Evolutionary conservation across 2,113 vertebrate species (phyloP).

Genomic region (Halichoeres trimaculatus): DNA sequence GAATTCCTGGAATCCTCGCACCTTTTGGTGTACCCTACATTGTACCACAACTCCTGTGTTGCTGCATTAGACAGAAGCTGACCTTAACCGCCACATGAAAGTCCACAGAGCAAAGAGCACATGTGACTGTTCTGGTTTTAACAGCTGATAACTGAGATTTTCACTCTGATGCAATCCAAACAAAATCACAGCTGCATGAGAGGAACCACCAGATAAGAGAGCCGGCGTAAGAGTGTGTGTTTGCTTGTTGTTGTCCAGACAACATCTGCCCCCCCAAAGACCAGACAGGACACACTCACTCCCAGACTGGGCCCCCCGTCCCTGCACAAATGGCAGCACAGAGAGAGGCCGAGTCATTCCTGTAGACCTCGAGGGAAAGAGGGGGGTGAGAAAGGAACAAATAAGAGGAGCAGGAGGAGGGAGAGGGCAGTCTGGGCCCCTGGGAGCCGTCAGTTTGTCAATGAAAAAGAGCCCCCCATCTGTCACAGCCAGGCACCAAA

Average conservation of each 20-base stretch:
- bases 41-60: background rate
- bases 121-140: background rate
- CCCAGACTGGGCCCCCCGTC: conserved; percentile 22
- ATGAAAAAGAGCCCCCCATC: conserved; percentile 37
- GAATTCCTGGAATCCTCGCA: too few species aligned
- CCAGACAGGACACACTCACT: conserved; percentile 23
- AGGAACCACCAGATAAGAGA: background rate
- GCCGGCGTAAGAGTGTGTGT: background rate
- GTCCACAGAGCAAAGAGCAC: background rate
- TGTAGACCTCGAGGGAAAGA: conserved; percentile 17
- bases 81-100: background rate
- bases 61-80: too few species aligned
- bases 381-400: conserved; percentile 15
- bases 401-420: background rate
- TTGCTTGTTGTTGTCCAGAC: conserved; percentile 43
- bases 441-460: conserved; percentile 38
- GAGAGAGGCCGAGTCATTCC: conserved; percentile 10
- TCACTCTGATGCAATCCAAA: conserved; percentile 10
- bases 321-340: conserved; percentile 22
- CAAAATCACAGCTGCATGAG: background rate
- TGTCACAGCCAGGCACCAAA: conserved; percentile 35
- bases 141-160: conserved; percentile 8
- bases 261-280: conserved; percentile 30
- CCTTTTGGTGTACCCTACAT: background rate
- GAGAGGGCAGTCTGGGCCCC: background rate